phyloP scores from a whole-genome alignment of 1,140 invertebrate species.

The Cataglyphis hispanica region DNA sequence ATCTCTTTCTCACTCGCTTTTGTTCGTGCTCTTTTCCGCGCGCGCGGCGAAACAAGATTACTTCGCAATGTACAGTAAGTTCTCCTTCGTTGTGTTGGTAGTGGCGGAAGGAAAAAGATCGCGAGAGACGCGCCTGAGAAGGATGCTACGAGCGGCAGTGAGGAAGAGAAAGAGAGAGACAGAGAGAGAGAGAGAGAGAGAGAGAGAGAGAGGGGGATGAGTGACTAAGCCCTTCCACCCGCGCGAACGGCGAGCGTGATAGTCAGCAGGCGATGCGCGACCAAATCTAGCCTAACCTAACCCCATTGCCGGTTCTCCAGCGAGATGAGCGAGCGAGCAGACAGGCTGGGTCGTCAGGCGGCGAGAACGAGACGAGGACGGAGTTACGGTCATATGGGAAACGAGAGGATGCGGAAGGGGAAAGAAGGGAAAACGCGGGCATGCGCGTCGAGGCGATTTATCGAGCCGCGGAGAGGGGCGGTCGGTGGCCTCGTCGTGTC shows the following conservation, averaged over 20 bases:
- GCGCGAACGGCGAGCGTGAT: constrained; percentile 76
- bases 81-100: constrained; percentile 63
- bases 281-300: constrained; percentile 80
- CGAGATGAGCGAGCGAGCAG: constrained; percentile 55
- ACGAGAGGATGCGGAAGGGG: constrained; percentile 27
- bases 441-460: constrained; percentile 75
- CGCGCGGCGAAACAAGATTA: constrained; percentile 82
- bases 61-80: constrained; percentile 69
- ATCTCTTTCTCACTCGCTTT: neutral
- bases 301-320: constrained; percentile 84
- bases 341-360: constrained; percentile 66
- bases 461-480: constrained; percentile 78
- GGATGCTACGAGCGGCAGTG: neutral
- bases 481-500: constrained; percentile 71
- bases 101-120: constrained; percentile 49
- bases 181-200: neutral
- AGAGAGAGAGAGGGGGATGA: neutral
- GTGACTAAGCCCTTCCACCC: constrained; percentile 66
- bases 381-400: constrained; percentile 56
- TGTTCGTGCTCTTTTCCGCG: constrained; percentile 49
- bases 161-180: constrained; percentile 17
- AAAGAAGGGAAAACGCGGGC: constrained; percentile 63
- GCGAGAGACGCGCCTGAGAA: constrained; percentile 9
- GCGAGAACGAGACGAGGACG: constrained; percentile 51
- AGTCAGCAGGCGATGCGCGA: constrained; percentile 81